phyloP scores from a whole-genome alignment of 2,797 vertebrate species.

The Chrysocyon brachyurus region DNA sequence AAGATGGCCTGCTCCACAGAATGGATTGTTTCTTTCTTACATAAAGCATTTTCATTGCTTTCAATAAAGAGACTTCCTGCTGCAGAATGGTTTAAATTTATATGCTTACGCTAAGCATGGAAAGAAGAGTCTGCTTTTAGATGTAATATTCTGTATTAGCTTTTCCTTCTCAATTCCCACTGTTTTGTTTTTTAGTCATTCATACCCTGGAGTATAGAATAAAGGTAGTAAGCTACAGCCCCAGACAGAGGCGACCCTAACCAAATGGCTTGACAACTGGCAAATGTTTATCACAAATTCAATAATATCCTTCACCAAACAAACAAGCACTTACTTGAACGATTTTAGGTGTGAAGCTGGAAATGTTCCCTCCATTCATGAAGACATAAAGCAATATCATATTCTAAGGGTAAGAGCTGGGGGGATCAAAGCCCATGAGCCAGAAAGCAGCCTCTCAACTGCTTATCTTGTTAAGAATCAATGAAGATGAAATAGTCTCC shows the following conservation, averaged over 20 bases:
- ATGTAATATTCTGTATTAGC: neutral
- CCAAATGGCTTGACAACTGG: neutral
- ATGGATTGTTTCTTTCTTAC: neutral
- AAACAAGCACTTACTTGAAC: neutral
- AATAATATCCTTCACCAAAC: neutral
- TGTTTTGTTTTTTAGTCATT: neutral
- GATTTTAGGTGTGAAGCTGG: neutral
- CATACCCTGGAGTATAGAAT: neutral
- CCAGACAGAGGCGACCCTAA: neutral
- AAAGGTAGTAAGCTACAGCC: neutral
- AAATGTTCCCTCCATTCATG: neutral
- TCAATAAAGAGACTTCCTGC: neutral
- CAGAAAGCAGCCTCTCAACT: neutral
- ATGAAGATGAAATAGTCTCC: neutral
- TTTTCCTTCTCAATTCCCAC: neutral
- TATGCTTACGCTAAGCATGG: neutral
- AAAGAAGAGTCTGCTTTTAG: neutral
- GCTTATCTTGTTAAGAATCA: constrained; percentile 18
- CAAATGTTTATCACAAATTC: neutral
- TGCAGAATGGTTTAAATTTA: neutral
- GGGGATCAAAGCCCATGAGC: neutral
- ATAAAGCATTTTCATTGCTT: constrained; percentile 54
- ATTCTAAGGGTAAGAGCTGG: neutral
- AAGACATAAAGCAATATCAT: neutral
- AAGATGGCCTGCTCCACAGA: neutral